Evolutionary conservation across 2,797 vertebrate species (phyloP), one percentile per base, ranked within the genome.

Genomic region (Spinibarbus caldwelli): DNA sequence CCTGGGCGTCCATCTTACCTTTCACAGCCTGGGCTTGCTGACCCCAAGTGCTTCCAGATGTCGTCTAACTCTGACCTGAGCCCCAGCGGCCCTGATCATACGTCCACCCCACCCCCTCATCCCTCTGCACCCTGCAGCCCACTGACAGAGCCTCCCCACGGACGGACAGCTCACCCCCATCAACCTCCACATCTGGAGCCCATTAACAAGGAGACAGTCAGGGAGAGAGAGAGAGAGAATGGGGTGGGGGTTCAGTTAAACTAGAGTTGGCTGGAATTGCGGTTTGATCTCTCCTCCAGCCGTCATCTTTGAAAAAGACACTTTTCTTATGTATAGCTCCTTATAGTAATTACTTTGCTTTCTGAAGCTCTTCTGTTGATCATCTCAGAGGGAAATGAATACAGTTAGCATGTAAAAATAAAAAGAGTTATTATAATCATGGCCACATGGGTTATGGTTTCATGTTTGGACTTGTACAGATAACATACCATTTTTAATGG

Each of bases 11-110:
- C 88, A 87, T 89, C 89, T 89, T 94, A 95, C 94, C 94, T 95
- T 95, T 95, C 94, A 95, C 81, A 91, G 93, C 91, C 91, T 78
- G 92, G 87, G 90, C 92, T 91, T 36, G 72, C 92, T 93, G 94
- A 95, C 94, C 95, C 92, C 91, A 94, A 96, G 94, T 95, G 94
- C 93, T 95, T 95, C 94, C 95, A 96, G 95, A 96, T 95, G 95
- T 95, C 91, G 88, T 90, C 86, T 91, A 87, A 89, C 85, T 91
- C 73, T 92, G 91, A 92, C 92, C 93, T 83, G 70, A 88, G 71
- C 86, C 87, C 77, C 26, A 47, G 54, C n/a, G 38, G 82, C 14
- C 70, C 77, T 45, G 62, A 83, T 77, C 66, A 72, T 71, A 72
- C 70, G 10, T 57, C 59, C 78, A 52, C 82, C 78, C 82, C 73